Conservation (phyloP, 92 coral and sea anemone genomes). For the Umimayanthus chanpuru region DNA sequence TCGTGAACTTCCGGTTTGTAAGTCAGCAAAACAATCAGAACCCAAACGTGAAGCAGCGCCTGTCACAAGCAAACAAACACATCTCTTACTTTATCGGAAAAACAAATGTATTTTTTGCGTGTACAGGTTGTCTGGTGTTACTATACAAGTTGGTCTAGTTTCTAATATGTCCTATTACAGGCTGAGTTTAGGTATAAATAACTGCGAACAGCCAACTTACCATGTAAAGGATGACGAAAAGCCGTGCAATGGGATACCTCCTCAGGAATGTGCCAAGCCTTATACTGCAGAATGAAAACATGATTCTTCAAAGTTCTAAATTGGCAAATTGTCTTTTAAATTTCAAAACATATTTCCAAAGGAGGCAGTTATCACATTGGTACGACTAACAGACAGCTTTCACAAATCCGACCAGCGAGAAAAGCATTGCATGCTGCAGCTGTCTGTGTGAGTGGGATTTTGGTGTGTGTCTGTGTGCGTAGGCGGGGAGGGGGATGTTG, state of each 20-base stretch:
- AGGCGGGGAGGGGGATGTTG: too few relatives aligned
- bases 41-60: slow-evolving; percentile 94
- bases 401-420: too few relatives aligned
- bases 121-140: not conserved
- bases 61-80: slow-evolving; percentile 17
- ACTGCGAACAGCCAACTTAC: slow-evolving; percentile 56
- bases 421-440: too few relatives aligned
- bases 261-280: slow-evolving; percentile 92
- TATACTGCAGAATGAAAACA: slow-evolving; percentile 61
- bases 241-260: slow-evolving; percentile 91
- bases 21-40: slow-evolving; percentile 86
- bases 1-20: slow-evolving; percentile 97
- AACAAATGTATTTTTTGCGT: not conserved
- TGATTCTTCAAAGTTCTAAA: not conserved
- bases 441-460: too few relatives aligned
- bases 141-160: too few relatives aligned
- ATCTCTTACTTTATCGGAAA: not conserved
- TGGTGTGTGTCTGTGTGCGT: too few relatives aligned
- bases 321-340: too few relatives aligned
- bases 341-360: not conserved
- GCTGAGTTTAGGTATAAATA: too few relatives aligned
- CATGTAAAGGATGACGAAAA: slow-evolving; percentile 95
- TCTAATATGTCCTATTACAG: too few relatives aligned
- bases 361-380: not conserved
- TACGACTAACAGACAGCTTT: too few relatives aligned